Base-by-base conservation (phyloP, 1,140 invertebrate species). In the Brachionus sp. region DNA sequence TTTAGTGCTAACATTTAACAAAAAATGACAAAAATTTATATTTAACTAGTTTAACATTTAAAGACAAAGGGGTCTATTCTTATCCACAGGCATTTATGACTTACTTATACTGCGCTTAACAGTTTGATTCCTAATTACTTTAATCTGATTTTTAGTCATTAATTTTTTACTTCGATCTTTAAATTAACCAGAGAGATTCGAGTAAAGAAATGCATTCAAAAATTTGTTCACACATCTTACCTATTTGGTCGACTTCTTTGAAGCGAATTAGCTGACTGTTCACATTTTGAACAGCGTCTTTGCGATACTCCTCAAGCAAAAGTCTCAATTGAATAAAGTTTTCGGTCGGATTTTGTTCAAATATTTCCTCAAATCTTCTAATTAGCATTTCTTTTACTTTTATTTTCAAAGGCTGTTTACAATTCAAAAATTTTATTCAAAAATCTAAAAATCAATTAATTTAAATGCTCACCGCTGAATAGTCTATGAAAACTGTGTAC, bases 341-440 rank as follows among this genome's bases (percentile, higher is more conserved):
- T 9, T 80, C 77, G 5, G 29, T 35, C 19, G 77, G 62, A 19
- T 80, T 57, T 23, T 42, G 33, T 4, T 80, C 77, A 19, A 80
- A 80, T 29, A 80, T 29, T 12, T 80, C 77, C 33, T 80, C 77
- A 2, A 80, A 62, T 80, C 62, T 80, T 44, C 57, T 80, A 23
- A 33, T 10, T 44, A 35, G 13, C 5, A 19, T 16, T 35, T 80
- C 77, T 9, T 57, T 39, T 39, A 39, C 16, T 80, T 66, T 57
- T 39, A 80, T 66, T 62, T 66, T 57, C 7, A 80, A 23, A 9
- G 77, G 77, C 77, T 80, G 16, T 75, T 25, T 39, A 7, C 25
- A 44, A 35, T 16, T 16, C 7, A 25, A 80, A 13, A 37, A 29
- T 29, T 25, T 39, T 62, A 29, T 33, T 16, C 10, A 1, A 3